A percentile compares a stretch with the other conserved stretches of the same genome.
Evolutionary conservation across 2,113 vertebrate genomes (phyloP).

Genomic region (Cacatua alba): DNA sequence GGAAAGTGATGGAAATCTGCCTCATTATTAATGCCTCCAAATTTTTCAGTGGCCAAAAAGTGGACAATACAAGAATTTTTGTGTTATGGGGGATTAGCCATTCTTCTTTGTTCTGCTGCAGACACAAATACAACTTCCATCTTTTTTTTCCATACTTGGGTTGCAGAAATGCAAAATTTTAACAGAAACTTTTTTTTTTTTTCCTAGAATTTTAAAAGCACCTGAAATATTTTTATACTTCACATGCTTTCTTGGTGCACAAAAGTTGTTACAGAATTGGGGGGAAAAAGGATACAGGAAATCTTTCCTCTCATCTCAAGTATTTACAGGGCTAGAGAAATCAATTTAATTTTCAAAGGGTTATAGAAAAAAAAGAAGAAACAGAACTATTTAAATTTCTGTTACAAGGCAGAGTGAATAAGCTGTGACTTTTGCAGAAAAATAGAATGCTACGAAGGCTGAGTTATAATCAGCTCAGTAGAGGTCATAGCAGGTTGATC

Average conservation of each 20-base stretch:
- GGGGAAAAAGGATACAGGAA: not conserved
- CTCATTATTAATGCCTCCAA: not conserved
- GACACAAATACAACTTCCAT: not conserved
- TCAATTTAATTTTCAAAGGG: not conserved
- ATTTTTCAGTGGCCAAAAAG: conserved; percentile 9
- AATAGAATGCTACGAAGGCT: not conserved
- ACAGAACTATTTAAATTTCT: conserved; percentile 24
- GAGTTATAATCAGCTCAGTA: conserved; percentile 44
- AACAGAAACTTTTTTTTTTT: not conserved
- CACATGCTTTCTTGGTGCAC: not conserved
- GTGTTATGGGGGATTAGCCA: not conserved
- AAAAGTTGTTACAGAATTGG: not conserved
- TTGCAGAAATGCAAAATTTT: conserved; percentile 20
- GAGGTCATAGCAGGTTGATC: conserved; percentile 45
- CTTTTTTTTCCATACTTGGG: not conserved
- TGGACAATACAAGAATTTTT: not conserved
- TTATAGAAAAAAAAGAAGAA: not conserved
- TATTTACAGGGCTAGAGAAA: conserved; percentile 53
- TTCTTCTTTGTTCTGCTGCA: not conserved
- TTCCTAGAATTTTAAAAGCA: conserved; percentile 2
- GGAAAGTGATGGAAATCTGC: not conserved
- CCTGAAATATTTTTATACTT: not conserved
- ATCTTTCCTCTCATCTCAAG: not conserved
- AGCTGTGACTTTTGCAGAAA: not conserved
- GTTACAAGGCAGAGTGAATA: not conserved